Percentiles rank a stretch among this genome's conserved stretches.
Evolutionary conservation across 1,140 invertebrate genomes (phyloP).

Genomic region (Luehdorfia chinensis): DNA sequence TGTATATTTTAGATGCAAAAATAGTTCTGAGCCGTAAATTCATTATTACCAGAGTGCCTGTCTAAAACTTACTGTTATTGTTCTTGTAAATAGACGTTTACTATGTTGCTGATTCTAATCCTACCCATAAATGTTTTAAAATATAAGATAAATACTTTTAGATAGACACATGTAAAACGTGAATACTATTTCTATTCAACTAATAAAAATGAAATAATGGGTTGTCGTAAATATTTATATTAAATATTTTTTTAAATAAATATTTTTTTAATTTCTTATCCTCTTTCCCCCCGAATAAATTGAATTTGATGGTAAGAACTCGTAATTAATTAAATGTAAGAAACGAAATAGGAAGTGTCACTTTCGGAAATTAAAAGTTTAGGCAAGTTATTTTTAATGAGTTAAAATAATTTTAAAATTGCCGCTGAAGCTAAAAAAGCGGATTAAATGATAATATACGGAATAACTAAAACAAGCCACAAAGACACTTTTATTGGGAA

Average conservation of each 20-base stretch:
- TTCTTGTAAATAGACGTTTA: conserved; percentile 20
- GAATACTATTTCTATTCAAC: conserved; percentile 23
- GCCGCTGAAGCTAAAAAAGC: too few species aligned
- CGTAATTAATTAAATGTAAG: too few species aligned
- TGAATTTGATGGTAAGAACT: too few species aligned
- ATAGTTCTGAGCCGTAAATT: conserved; percentile 3
- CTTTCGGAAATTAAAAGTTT: too few species aligned
- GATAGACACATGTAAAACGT: conserved; percentile 26
- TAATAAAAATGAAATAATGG: conserved; percentile 34
- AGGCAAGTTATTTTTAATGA: too few species aligned
- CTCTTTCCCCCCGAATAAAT: too few species aligned
- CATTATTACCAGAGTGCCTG: conserved; percentile 44
- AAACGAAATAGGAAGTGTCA: too few species aligned
- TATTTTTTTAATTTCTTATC: conserved; percentile 25
- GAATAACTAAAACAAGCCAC: too few species aligned
- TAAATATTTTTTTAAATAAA: conserved; percentile 53
- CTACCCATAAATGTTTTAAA: conserved; percentile 1
- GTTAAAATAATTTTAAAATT: too few species aligned
- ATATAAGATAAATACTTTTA: conserved; percentile 16
- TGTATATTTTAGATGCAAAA: too few species aligned
- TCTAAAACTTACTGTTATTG: conserved; percentile 26
- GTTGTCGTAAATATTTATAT: conserved; percentile 68
- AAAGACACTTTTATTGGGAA: too few species aligned
- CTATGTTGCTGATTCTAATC: background rate
- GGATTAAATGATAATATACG: too few species aligned